Base-by-base conservation (phyloP, 2,113 vertebrate genomes). In the Triplophysa tibetana region DNA sequence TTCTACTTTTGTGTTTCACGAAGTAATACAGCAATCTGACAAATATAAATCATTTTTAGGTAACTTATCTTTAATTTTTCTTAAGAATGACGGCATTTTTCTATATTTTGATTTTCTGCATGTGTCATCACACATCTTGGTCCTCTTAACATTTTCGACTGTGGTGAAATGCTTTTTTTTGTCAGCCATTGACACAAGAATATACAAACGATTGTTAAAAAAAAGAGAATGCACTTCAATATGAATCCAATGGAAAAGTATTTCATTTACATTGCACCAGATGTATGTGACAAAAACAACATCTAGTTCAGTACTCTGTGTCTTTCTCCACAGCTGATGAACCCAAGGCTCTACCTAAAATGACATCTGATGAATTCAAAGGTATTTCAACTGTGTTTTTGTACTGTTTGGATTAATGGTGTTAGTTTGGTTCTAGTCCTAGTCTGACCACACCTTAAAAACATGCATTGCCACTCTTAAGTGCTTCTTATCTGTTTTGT, bases 331-430 rank as follows among this genome's bases (percentile, higher is more conserved):
- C 70, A 80, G 73, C 60, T 68, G 14, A 17, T 48, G 4, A 70
- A 62, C 16, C 81, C 56, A 54, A 81, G 24, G 33, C 19, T 11
- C 5, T 82, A 14, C 48, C 81, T 86, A 82, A 81, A 45, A 74
- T 83, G 74, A 56, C 85, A 0, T 21, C 81, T 0, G 69, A 78
- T 0, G 84, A 83, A 0, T 89, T 77, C 1, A 29, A 86, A 24
- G 88, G 88, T 90, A 80, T 1, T 83, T 85, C 24, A 24, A 58
- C 10, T 2, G 52, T 62, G 0, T 68, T 65, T 33, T n/a, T 16
- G 3, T 8, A 6, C 14, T 68, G 10, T 60, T 52, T 62, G 24
- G 24, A 43, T 4, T 29, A 60, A 23, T 33, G 3, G 12, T 19
- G 19, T 13, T 50, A 2, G 24, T 17, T 24, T 75, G 48, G 3